Base-by-base conservation (phyloP, 2,888 invertebrate genomes). In the Athripsodes cinereus region DNA sequence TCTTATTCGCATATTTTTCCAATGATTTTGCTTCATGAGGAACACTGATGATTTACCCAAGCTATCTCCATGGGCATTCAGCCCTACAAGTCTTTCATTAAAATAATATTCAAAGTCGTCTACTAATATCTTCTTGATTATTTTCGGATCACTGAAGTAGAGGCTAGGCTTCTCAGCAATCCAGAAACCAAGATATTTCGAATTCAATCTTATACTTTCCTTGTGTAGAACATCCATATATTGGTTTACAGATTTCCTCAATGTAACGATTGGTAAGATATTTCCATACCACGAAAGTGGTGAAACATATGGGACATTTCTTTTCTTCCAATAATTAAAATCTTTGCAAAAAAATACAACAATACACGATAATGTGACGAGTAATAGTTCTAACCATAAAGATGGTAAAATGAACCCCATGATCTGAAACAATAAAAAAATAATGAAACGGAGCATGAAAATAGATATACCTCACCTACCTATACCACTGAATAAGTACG, bases 261-360 rank as follows among this genome's bases (percentile, higher is more conserved):
- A 50, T 3, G 66, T 47, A 1, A 66, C 66, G 2, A 68, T 64
- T 21, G 68, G 65, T 35, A 62, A 67, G 44, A 69, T 69, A 56
- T 71, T 71, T 1, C 72, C 72, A 54, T 72, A 68, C 5, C 71
- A 57, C 1, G 70, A 65, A 2, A 60, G 21, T 0, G 71, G 71
- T 20, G 64, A 60, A 2, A 67, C 65, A 53, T 66, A 65, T 0
- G 62, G 63, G 2, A 72, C 67, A 22, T 67, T 66, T 53, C 68
- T 66, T 8, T 62, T 64, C 51, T 68, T 66, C 71, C 72, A 72
- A 57, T 72, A 71, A 57, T 67, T 65, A 55, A 67, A 68, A 52
- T 69, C 48, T 52, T 57, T 57, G 18, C 16, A 26, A 13, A 50
- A 21, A 53, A 31, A 31, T 11, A 20, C n/a, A 2, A 49, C 2